Conservation (phyloP, 2,113 vertebrate species). For the Phocoena sinus region DNA sequence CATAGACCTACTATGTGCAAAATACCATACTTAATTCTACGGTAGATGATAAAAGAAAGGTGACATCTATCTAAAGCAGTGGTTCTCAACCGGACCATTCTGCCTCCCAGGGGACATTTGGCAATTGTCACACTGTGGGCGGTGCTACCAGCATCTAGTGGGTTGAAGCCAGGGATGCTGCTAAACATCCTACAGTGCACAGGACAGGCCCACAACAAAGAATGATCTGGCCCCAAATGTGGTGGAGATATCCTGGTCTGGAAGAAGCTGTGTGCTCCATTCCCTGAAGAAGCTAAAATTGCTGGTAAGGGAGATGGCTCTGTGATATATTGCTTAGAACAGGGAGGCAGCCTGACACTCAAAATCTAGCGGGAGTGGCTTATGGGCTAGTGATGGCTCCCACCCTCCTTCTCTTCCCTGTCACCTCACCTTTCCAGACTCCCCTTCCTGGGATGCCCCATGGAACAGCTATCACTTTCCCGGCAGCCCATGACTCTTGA, state of each 20-base stretch:
- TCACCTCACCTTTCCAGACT: background rate
- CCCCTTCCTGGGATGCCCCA: background rate
- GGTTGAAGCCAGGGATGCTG: background rate
- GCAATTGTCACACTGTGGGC: background rate
- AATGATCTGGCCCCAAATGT: background rate
- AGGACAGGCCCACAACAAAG: background rate
- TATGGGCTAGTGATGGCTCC: accelerated
- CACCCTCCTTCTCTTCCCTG: background rate
- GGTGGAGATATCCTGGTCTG: background rate
- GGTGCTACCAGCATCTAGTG: background rate
- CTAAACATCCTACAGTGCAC: background rate
- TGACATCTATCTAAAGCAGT: background rate
- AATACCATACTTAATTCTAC: background rate
- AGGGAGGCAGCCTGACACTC: background rate
- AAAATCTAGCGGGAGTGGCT: background rate
- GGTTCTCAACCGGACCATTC: background rate
- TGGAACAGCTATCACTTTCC: background rate
- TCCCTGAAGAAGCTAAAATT: background rate
- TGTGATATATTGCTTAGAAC: background rate
- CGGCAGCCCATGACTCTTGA: background rate
- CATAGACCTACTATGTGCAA: background rate
- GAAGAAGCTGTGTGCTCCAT: background rate
- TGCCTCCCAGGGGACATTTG: background rate
- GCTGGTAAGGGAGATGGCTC: background rate
- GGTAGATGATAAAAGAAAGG: background rate